Conservation (phyloP, 2,888 invertebrate species). For the Leptopilina syphax region DNA sequence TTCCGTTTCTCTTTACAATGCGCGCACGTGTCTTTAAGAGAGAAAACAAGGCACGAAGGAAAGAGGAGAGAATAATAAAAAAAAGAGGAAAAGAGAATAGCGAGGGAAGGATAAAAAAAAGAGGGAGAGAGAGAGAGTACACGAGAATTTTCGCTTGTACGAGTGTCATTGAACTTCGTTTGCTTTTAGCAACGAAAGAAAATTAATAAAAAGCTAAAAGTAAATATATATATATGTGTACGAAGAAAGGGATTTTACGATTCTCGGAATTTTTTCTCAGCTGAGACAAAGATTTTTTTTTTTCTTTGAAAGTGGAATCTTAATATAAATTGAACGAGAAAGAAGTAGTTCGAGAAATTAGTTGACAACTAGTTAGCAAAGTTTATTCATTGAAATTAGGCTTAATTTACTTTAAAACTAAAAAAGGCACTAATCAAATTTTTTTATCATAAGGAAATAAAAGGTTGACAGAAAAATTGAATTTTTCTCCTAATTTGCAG, state of each 20-base stretch:
- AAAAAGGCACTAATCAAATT: too few species aligned
- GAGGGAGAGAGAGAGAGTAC: not conserved
- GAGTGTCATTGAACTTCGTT: constrained; percentile 34
- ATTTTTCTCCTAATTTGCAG: too few species aligned
- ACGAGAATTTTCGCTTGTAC: constrained; percentile 20
- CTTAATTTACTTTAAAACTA: too few species aligned
- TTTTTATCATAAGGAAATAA: too few species aligned
- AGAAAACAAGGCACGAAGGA: constrained; percentile 29
- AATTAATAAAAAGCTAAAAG: constrained; percentile 19
- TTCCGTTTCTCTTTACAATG: constrained; percentile 13
- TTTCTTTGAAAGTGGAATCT: not conserved
- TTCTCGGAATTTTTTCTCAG: not conserved
- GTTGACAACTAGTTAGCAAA: too few species aligned
- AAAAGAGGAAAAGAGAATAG: constrained; percentile 27
- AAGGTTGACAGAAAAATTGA: too few species aligned
- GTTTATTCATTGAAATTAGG: too few species aligned
- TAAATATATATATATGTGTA: not conserved
- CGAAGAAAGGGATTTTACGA: constrained; percentile 6
- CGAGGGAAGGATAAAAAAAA: constrained; percentile 16
- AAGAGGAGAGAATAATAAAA: constrained; percentile 21
- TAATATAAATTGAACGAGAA: not conserved
- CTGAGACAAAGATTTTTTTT: not conserved
- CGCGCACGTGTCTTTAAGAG: constrained; percentile 14
- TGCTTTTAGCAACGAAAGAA: constrained; percentile 28
- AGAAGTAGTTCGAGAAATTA: too few species aligned